Base-by-base conservation (phyloP, 1,140 invertebrate species). In the Cepaea nemoralis region DNA sequence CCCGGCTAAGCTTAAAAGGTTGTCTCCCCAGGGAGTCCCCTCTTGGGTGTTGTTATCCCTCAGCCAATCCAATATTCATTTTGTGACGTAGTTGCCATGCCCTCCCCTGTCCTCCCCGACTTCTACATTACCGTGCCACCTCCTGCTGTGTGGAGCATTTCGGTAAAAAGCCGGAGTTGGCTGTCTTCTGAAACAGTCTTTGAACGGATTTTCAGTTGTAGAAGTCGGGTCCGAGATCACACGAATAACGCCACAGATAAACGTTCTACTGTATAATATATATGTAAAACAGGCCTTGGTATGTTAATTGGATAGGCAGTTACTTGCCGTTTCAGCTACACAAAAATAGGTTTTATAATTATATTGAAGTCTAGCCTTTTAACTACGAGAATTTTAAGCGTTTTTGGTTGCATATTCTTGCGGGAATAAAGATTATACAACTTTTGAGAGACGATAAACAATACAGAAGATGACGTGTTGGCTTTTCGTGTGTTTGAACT, bases 31-130 rank as follows among this genome's bases (percentile, higher is more conserved):
- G 85, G 86, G 83, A 82, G 75, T 55, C 48, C 81, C 82, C 87
- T 83, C 87, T 83, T 83, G 87, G 87, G 87, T 83, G 86, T 79
- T 82, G 83, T 86, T 85, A 81, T 84, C 82, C 86, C 85, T 85
- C 84, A 79, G 83, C 85, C 85, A 86, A 88, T 86, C 85, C 85
- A 88, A 88, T 88, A 88, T 88, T 88, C 84, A 86, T 86, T 85
- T 86, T 79, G 77, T 85, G 87, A 86, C 85, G 85, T 86, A 86
- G 85, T 82, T 70, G 66, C 74, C 31, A 8, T 37, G 40, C 31
- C 35, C 59, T 42, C 73, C 48, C 16, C 42, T n/a, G 6, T 12
- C 75, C 35, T n/a, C 55, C 50, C 75, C 16, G 8, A 71, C 69
- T 39, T 39, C n/a, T 22, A 48, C 40, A 42, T 74, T 27, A 83